Conservation (phyloP, 2,797 vertebrate genomes). For the Mus minutoides region DNA sequence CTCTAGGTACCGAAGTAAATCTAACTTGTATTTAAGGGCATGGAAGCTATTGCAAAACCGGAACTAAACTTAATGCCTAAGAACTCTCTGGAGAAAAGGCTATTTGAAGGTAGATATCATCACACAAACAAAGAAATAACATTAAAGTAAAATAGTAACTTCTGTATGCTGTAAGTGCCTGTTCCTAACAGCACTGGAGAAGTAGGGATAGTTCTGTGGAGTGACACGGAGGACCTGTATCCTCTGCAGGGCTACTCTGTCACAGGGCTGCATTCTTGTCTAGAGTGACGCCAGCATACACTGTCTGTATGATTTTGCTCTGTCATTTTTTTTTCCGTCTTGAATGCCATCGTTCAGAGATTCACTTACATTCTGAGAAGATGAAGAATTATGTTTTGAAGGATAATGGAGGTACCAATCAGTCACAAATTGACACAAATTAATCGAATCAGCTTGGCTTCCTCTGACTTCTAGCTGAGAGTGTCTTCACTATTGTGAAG, state of each 20-base stretch:
- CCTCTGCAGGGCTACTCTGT: neutral
- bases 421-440: slow-evolving; percentile 54
- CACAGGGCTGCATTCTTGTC: neutral
- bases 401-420: slow-evolving; percentile 25
- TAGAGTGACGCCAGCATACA: neutral
- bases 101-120: neutral
- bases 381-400: slow-evolving; percentile 39
- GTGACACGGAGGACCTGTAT: neutral
- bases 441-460: slow-evolving; percentile 35
- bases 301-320: neutral
- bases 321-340: neutral
- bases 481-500: neutral
- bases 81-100: slow-evolving; percentile 9
- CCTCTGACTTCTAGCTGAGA: slow-evolving; percentile 7
- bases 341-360: slow-evolving; percentile 28
- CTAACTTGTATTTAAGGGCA: slow-evolving; percentile 25
- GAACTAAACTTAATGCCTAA: slow-evolving; percentile 29
- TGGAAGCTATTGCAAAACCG: neutral
- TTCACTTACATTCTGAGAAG: slow-evolving; percentile 40
- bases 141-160: slow-evolving; percentile 12
- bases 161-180: neutral
- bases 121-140: neutral
- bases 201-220: neutral
- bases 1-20: slow-evolving; percentile 40
- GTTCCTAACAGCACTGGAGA: neutral